These are phyloP conservation scores for Antitype chi DNA, from an alignment of 2,888 invertebrate genomes.

Conservation along the genomic window DNA sequence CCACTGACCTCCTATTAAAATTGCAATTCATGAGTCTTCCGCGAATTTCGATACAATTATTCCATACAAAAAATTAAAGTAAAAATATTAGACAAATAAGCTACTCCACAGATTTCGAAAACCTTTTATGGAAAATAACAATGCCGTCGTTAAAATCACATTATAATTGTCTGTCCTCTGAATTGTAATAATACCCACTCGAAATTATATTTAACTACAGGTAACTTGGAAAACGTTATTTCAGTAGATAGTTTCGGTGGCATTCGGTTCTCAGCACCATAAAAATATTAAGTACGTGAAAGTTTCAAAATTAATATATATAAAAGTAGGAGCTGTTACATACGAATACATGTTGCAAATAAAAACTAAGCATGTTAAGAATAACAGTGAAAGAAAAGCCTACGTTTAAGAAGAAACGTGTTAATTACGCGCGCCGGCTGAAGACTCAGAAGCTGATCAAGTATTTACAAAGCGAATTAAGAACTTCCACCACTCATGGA, in stretches of 20 bases:
- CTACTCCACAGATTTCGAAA: constrained; percentile 31
- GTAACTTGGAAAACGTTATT: neutral
- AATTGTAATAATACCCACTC: neutral
- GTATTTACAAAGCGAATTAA: constrained; percentile 80
- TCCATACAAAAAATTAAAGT: neutral
- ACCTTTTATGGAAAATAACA: constrained; percentile 16
- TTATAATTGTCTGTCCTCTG: constrained; percentile 4
- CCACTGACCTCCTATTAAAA: neutral
- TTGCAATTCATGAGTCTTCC: neutral
- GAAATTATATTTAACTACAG: constrained; percentile 19
- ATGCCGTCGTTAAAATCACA: constrained; percentile 26
- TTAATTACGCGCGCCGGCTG: constrained; percentile 75
- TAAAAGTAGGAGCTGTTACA: neutral
- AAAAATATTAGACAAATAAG: neutral
- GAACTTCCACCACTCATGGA: constrained; percentile 82
- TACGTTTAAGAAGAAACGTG: constrained; percentile 77
- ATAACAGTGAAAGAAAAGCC: constrained; percentile 71
- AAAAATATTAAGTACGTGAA: neutral
- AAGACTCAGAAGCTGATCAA: constrained; percentile 76
- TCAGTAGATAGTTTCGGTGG: neutral
- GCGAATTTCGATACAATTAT: neutral
- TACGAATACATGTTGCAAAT: constrained; percentile 10
- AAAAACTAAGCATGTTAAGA: constrained; percentile 69
- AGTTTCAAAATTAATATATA: neutral
- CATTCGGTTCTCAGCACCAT: constrained; percentile 1